Percentiles rank a stretch among this genome's conserved stretches.
Evolutionary conservation across 2,888 invertebrate genomes (phyloP).

Genomic region (Netelia fuscicornis): DNA sequence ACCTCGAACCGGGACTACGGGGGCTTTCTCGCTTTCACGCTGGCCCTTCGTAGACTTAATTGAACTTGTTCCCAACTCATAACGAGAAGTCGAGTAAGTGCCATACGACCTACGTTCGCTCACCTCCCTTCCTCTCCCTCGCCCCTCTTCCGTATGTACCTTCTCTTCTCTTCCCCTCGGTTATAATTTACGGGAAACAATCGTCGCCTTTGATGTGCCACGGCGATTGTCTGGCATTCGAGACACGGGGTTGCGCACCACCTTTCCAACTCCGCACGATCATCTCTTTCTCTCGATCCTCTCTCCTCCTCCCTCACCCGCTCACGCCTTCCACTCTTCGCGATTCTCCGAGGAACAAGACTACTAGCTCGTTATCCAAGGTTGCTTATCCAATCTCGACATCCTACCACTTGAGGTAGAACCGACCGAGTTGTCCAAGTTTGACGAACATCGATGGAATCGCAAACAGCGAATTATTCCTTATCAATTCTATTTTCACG

Average conservation of each 20-base stretch:
- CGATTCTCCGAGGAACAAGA: neutral
- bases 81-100: conserved; percentile 85
- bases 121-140: conserved; percentile 22
- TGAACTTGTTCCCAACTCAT: conserved; percentile 85
- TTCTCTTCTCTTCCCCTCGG: conserved; percentile 68
- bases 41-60: conserved; percentile 80
- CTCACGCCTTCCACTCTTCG: neutral
- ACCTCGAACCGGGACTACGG: conserved; percentile 34
- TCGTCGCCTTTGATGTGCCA: conserved; percentile 83
- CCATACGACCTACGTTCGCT: conserved; percentile 52
- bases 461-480: no score
- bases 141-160: conserved; percentile 5
- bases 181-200: conserved; percentile 85
- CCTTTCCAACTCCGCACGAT: conserved; percentile 25
- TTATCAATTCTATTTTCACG: no score
- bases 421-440: no score
- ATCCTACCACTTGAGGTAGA: no score
- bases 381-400: no score
- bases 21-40: conserved; percentile 42
- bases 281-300: conserved; percentile 40
- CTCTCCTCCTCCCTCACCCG: neutral
- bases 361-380: neutral
- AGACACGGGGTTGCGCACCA: conserved; percentile 48
- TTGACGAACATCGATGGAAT: no score
- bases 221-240: conserved; percentile 76